phyloP scores from a whole-genome alignment of 2,888 invertebrate species.

The Drepanosiphum platanoidis region DNA sequence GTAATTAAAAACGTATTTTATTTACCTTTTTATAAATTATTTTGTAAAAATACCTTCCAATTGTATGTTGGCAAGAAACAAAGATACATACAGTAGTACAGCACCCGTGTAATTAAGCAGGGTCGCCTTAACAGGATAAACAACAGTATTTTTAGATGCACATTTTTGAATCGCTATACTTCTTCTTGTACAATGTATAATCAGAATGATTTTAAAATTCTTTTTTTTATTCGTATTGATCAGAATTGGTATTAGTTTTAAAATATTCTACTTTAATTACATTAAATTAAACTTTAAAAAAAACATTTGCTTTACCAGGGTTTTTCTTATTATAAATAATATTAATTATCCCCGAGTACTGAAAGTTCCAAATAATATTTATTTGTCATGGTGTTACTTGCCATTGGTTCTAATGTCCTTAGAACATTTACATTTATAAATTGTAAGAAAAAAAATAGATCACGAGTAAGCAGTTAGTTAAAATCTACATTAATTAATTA shows the following conservation, averaged over 20 bases:
- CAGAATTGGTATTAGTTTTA: background rate
- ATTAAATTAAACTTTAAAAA: background rate
- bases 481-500: background rate
- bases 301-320: too few species aligned
- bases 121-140: slow-evolving; percentile 58
- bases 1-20: background rate
- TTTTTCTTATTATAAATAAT: background rate
- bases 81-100: slow-evolving; percentile 56
- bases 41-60: slow-evolving; percentile 39
- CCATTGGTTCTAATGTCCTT: background rate
- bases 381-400: background rate
- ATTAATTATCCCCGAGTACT: background rate
- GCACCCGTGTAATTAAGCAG: slow-evolving; percentile 50
- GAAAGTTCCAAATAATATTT: background rate
- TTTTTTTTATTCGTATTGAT: background rate
- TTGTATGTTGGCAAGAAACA: slow-evolving; percentile 59
- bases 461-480: background rate
- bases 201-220: slow-evolving; percentile 10
- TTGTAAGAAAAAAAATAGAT: background rate
- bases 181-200: slow-evolving; percentile 26
- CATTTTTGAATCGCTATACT: slow-evolving; percentile 55
- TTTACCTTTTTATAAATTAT: slow-evolving; percentile 50
- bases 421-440: background rate
- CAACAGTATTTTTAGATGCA: slow-evolving; percentile 60
- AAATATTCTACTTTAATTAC: background rate